Evolutionary conservation across 53 echinoderm and acorn worm species (phyloP), one percentile per base, ranked within the genome.

Genomic region (Stichopus horrens): DNA sequence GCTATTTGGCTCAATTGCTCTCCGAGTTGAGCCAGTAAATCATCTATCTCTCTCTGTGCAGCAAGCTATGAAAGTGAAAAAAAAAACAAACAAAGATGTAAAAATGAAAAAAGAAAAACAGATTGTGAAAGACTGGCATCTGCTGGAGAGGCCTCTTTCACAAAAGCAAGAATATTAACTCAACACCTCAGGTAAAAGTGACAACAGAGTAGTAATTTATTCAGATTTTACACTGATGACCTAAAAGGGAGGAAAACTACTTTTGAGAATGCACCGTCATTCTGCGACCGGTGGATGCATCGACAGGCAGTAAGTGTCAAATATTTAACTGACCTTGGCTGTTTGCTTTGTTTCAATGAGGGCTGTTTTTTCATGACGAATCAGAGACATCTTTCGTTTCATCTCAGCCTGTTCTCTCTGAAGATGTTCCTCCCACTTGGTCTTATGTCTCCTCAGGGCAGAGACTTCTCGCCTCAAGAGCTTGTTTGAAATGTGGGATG

Each of bases 401-500:
- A 85, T 85, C 68, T 85, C 65, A 7, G 20, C 23, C 21, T 85
- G 85, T 23, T 85, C 85, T 52, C 66, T 63, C 37, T 67, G 85
- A 6, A 92, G 89, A 11, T 75, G 76, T 53, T 92, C 88, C 83
- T 90, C 88, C 53, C 88, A 88, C 23, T 90, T 83, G 3, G 88
- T 88, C 88, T 88, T 76, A 79, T 83, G 77, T 7, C 75, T 52
- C 57, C 74, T 91, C 6, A 95, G 76, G 23, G 90, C 87, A 56
- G 89, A 86, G 53, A 95, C 88, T 76, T 96, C 96, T 7, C 92
- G 77, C 71, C 96, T 88, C 52, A 96, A 86, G 53, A 96, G 94
- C 85, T 96, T 90, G 76, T 96, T 96, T 57, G 95, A 95, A 89
- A 96, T 95, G 76, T 90, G 91, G 8, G 94, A 93, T 11, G 94